A percentile compares a stretch with the other conserved stretches of the same genome.
Evolutionary conservation across 1,140 invertebrate species (phyloP).

Genomic region (Camponotus pennsylvanicus): DNA sequence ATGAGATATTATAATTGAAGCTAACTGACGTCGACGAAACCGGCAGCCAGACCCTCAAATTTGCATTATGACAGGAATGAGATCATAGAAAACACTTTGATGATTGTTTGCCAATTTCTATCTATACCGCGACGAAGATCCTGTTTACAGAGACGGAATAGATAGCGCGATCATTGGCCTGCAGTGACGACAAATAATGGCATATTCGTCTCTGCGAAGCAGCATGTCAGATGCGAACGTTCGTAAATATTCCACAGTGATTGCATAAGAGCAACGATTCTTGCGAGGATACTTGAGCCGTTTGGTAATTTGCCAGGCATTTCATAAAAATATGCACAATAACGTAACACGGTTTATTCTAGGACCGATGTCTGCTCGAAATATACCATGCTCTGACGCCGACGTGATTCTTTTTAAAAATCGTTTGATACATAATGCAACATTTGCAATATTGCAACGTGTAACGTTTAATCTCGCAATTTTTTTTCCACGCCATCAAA

Average conservation of each 20-base stretch:
- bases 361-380: constrained; percentile 55
- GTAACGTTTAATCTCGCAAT: not conserved
- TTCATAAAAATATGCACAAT: constrained; percentile 73
- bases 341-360: constrained; percentile 74
- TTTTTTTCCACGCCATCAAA: not conserved
- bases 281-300: constrained; percentile 60
- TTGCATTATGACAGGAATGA: constrained; percentile 51
- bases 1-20: not conserved
- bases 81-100: constrained; percentile 7
- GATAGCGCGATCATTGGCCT: constrained; percentile 54
- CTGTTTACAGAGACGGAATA: constrained; percentile 30
- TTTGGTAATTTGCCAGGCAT: constrained; percentile 69
- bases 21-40: constrained; percentile 29
- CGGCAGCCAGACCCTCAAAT: constrained; percentile 18
- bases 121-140: constrained; percentile 10
- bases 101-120: constrained; percentile 25
- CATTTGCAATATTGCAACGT: not conserved
- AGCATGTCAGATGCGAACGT: not conserved
- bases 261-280: constrained; percentile 64
- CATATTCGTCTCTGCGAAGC: not conserved
- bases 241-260: constrained; percentile 37
- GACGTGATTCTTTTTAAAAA: constrained; percentile 47
- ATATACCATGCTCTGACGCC: constrained; percentile 31
- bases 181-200: not conserved
- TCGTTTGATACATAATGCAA: constrained; percentile 35